Evolutionary conservation across 92 coral and sea anemone species (phyloP).

Genomic region (Epizoanthus ramosus): DNA sequence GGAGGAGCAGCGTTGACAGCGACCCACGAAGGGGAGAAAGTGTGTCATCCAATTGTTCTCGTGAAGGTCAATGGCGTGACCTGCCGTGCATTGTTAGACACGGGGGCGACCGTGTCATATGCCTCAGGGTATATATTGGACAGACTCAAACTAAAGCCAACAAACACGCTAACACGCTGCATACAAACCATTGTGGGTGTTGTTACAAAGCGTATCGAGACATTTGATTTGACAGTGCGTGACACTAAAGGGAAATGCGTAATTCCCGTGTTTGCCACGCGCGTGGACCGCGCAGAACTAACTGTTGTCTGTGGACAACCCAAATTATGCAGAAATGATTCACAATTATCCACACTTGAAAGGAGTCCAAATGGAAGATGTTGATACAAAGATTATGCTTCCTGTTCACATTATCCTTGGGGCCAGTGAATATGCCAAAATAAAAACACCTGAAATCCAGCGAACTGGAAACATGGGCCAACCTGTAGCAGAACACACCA

Average conservation of each 20-base stretch:
- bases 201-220: conserved; percentile 53
- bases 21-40: not conserved
- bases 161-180: conserved; percentile 49
- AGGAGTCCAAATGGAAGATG: conserved; percentile 57
- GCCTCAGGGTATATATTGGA: not conserved
- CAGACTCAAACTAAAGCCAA: conserved; percentile 49
- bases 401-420: conserved; percentile 66
- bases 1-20: not conserved
- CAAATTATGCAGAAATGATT: conserved; percentile 45
- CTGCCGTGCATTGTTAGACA: conserved; percentile 12
- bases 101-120: conserved; percentile 7
- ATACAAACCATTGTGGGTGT: conserved; percentile 55
- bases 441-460: conserved; percentile 57
- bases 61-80: not conserved
- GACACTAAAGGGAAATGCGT: conserved; percentile 47
- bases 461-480: conserved; percentile 56
- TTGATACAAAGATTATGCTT: conserved; percentile 51
- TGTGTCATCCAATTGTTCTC: not conserved
- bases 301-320: conserved; percentile 55
- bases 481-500: conserved; percentile 58
- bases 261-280: conserved; percentile 51
- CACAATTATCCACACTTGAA: conserved; percentile 54
- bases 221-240: conserved; percentile 52
- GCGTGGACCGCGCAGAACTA: conserved; percentile 57
- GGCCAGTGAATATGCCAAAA: conserved; percentile 63